Evolutionary conservation across 2,888 invertebrate species (phyloP).

Genomic region (Phytoseiulus persimilis): DNA sequence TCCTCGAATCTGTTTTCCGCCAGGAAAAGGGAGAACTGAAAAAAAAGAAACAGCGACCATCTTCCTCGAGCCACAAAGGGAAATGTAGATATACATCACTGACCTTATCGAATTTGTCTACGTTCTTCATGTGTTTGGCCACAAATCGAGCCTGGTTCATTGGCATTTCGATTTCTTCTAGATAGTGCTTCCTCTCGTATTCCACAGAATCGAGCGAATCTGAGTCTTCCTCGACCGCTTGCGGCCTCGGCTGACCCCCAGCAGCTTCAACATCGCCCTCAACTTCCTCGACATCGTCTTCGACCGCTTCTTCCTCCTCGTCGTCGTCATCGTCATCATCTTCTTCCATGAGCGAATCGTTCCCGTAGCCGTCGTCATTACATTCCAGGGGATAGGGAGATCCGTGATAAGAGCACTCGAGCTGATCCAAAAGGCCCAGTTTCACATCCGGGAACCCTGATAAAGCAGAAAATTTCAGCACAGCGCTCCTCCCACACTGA

Average conservation of each 20-base stretch:
- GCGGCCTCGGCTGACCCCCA: conserved; percentile 39
- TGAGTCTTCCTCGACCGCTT: neutral
- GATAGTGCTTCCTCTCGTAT: conserved; percentile 11
- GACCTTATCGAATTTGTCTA: conserved; percentile 86
- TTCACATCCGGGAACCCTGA: conserved; percentile 24
- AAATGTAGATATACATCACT: too few species aligned
- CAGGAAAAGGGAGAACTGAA: too few species aligned
- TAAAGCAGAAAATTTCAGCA: neutral
- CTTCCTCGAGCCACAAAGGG: too few species aligned
- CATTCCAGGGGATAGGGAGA: conserved; percentile 14
- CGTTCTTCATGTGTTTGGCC: conserved; percentile 88
- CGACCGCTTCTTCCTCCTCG: conserved; percentile 37
- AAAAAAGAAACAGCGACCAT: too few species aligned
- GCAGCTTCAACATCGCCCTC: conserved; percentile 31
- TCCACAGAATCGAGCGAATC: neutral
- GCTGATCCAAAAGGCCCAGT: conserved; percentile 10
- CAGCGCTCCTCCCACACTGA: neutral
- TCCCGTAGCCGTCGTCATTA: conserved; percentile 42
- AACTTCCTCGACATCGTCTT: conserved; percentile 45
- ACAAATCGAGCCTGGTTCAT: conserved; percentile 85
- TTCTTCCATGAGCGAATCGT: conserved; percentile 44
- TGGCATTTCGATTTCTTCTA: conserved; percentile 62
- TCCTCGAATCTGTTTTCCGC: neutral
- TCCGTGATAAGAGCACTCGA: conserved; percentile 15
- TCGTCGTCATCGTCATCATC: conserved; percentile 44